phyloP scores from a whole-genome alignment of 2,888 invertebrate genomes.

The Lasius fuliginosus region DNA sequence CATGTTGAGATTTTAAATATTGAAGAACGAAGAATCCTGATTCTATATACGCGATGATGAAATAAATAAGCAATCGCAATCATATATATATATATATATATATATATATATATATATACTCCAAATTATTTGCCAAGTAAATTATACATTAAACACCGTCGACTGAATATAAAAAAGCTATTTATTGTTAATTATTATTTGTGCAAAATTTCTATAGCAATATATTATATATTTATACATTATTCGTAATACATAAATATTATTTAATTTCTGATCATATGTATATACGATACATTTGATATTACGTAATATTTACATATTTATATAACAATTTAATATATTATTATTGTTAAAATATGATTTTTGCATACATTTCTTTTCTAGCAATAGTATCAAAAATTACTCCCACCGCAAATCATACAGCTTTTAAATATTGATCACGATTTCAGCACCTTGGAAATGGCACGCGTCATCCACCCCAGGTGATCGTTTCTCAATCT shows the following conservation, averaged over 20 bases:
- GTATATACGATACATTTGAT: background rate
- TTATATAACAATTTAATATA: background rate
- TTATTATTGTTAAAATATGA: background rate
- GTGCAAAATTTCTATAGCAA: background rate
- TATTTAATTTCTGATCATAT: background rate
- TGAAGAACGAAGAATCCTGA: background rate
- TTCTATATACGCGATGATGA: background rate
- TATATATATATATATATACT: background rate
- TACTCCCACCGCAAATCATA: background rate
- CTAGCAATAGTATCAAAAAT: background rate
- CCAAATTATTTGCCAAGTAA: background rate
- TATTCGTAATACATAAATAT: background rate
- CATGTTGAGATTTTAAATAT: background rate
- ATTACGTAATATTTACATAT: background rate
- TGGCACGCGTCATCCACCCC: background rate
- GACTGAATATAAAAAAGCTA: constrained; percentile 3
- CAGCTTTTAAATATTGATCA: background rate
- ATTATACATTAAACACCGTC: background rate
- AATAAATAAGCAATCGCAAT: background rate
- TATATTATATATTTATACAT: background rate
- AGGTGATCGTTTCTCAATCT: background rate
- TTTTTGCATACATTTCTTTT: background rate
- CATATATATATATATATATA: background rate
- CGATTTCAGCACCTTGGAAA: background rate
- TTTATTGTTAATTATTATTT: background rate